Evolutionary conservation across 2,888 invertebrate species (phyloP).

Genomic region (Teleiodes luculella): DNA sequence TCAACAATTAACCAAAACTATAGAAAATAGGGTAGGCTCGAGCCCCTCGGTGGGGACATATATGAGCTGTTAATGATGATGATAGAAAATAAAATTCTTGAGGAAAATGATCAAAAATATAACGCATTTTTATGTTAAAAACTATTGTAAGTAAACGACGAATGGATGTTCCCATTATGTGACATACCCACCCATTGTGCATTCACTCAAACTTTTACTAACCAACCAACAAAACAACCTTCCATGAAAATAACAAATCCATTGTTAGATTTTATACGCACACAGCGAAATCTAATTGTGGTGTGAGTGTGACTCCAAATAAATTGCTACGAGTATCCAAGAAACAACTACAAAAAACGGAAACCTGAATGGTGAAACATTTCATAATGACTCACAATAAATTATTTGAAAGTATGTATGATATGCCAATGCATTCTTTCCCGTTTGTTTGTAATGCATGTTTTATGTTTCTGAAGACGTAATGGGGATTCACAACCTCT

Average conservation of each 20-base stretch:
- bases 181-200: constrained; percentile 47
- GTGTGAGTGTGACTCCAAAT: neutral
- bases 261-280: constrained; percentile 41
- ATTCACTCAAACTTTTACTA: constrained; percentile 55
- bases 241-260: constrained; percentile 36
- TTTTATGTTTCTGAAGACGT: constrained; percentile 17
- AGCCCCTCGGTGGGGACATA: too few species aligned
- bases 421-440: constrained; percentile 3
- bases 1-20: too few species aligned
- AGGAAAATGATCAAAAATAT: constrained; percentile 29
- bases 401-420: neutral
- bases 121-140: constrained; percentile 30
- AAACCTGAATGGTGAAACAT: neutral
- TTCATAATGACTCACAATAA: too few species aligned
- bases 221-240: constrained; percentile 40
- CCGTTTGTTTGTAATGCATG: constrained; percentile 4
- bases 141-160: constrained; percentile 63
- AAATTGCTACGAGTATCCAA: too few species aligned
- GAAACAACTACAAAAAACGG: neutral
- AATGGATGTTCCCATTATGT: constrained; percentile 54
- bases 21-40: too few species aligned
- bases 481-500: constrained; percentile 31
- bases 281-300: neutral
- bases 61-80: too few species aligned
- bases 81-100: too few species aligned